These are phyloP conservation scores for Trachelipus rathkii DNA, from an alignment of 1,140 invertebrate genomes.

Conservation along the genomic window DNA sequence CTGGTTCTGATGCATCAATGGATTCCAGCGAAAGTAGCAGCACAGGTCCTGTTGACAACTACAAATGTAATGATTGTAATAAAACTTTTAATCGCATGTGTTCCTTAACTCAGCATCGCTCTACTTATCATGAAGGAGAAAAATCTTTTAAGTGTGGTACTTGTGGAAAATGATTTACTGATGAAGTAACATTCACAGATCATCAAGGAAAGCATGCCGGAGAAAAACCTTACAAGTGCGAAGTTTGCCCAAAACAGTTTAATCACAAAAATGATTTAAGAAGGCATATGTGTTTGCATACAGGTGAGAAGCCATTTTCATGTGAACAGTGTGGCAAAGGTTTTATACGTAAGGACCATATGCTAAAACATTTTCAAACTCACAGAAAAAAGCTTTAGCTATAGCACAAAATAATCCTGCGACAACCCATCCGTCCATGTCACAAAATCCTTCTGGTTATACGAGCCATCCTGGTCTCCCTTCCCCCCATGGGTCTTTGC, in stretches of 20 bases:
- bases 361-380: conserved; percentile 86
- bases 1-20: conserved; percentile 39
- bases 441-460: not conserved
- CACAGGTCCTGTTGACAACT: conserved; percentile 31
- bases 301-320: conserved; percentile 68
- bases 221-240: conserved; percentile 84
- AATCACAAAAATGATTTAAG: conserved; percentile 87
- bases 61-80: conserved; percentile 73
- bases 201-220: conserved; percentile 72
- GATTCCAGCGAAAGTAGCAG: conserved; percentile 38
- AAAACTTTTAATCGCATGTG: conserved; percentile 80
- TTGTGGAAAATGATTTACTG: conserved; percentile 76
- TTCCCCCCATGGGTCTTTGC: not conserved
- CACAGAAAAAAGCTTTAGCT: conserved; percentile 59
- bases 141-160: conserved; percentile 77
- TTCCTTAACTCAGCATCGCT: conserved; percentile 81
- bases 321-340: conserved; percentile 79
- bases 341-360: conserved; percentile 90
- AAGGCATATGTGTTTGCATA: conserved; percentile 78
- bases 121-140: conserved; percentile 78
- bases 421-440: not conserved
- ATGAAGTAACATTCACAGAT: conserved; percentile 61
- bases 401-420: conserved; percentile 30
- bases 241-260: conserved; percentile 80
- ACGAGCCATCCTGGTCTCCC: not conserved